A percentile compares a stretch with the other conserved stretches of the same genome.
Evolutionary conservation across 2,797 vertebrate genomes (phyloP).

Genomic region (Rhabdophis nuchalis): DNA sequence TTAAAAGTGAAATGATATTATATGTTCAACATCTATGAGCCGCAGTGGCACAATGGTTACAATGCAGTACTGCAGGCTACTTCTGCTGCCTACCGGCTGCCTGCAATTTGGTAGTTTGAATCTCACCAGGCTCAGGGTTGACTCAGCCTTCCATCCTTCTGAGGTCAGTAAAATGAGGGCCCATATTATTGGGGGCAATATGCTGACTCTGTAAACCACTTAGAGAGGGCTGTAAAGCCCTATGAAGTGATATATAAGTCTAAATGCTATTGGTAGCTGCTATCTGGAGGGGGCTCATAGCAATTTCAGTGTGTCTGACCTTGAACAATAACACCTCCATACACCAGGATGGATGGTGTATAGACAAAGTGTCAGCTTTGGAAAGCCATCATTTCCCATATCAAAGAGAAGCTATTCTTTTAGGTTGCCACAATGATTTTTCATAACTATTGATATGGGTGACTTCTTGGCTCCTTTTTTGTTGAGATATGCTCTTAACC

Average conservation of each 20-base stretch:
- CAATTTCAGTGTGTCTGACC: background rate
- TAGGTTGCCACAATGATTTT: background rate
- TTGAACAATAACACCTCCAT: background rate
- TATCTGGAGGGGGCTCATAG: background rate
- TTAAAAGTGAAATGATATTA: background rate
- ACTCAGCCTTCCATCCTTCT: too few species aligned
- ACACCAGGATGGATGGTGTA: background rate
- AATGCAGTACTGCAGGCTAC: too few species aligned
- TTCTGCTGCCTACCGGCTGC: too few species aligned
- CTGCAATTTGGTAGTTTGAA: too few species aligned
- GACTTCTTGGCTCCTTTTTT: constrained; percentile 21
- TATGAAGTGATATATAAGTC: too few species aligned
- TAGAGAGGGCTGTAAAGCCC: too few species aligned
- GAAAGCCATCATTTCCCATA: background rate
- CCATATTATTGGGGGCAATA: too few species aligned
- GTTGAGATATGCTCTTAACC: constrained; percentile 14
- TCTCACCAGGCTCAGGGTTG: too few species aligned
- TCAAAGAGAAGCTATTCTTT: background rate
- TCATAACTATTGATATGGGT: background rate
- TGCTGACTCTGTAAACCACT: too few species aligned
- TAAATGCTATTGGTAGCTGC: too few species aligned
- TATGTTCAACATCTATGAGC: background rate
- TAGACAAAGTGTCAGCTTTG: background rate
- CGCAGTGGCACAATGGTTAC: too few species aligned
- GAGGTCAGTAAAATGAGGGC: too few species aligned